Conservation (phyloP, 2,888 invertebrate species). For the Argyresthia goedartella region DNA sequence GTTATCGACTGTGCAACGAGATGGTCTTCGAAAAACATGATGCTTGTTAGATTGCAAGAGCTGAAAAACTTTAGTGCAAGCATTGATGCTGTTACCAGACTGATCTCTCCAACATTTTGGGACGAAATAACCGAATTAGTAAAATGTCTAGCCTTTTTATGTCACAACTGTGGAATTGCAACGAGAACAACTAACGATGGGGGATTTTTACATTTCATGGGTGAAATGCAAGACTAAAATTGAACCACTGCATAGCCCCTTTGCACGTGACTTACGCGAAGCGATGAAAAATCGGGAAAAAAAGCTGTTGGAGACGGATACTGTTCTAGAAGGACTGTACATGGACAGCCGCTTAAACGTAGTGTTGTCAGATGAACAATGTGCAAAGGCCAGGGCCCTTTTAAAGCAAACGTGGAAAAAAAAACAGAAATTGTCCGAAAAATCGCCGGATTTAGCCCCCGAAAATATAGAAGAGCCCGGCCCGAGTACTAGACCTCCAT, state of each 20-base stretch:
- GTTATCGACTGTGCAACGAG: neutral
- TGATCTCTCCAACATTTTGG: neutral
- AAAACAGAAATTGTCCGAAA: neutral
- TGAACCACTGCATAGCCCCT: neutral
- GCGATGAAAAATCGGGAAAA: neutral
- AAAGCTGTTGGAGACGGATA: neutral
- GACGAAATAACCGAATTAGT: neutral
- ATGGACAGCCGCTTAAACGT: neutral
- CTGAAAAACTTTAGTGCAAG: neutral
- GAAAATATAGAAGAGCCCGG: slow-evolving; percentile 1
- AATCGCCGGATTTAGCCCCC: neutral
- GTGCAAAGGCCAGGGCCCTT: neutral
- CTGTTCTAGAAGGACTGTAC: neutral
- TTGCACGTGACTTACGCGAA: neutral
- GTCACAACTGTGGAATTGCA: neutral
- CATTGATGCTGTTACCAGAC: neutral
- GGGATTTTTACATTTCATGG: neutral
- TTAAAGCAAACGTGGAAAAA: neutral
- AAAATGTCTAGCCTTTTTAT: neutral
- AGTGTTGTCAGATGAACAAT: neutral
- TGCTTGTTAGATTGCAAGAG: neutral
- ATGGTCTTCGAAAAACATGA: neutral
- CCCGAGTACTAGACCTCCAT: slow-evolving; percentile 3
- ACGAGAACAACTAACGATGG: neutral
- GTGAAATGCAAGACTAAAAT: neutral